Evolutionary conservation across 2,888 invertebrate genomes (phyloP).

Genomic region (Drosophila neonasuta): DNA sequence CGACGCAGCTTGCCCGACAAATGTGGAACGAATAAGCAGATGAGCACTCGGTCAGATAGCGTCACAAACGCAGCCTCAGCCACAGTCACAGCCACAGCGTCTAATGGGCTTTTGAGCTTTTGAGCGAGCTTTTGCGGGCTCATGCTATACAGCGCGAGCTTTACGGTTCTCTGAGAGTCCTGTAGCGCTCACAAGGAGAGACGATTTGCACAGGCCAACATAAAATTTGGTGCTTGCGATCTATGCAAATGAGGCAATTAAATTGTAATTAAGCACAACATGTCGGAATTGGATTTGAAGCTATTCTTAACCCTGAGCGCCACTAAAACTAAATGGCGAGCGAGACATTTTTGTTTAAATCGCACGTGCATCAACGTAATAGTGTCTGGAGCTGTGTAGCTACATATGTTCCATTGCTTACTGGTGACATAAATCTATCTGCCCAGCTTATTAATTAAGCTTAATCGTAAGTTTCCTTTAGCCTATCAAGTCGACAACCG

Average conservation of each 20-base stretch:
- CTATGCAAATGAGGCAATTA: conserved; percentile 34
- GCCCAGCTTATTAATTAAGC: conserved; percentile 70
- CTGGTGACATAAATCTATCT: conserved; percentile 51
- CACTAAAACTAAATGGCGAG: conserved; percentile 17
- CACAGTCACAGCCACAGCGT: background rate
- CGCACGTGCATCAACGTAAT: conserved; percentile 37
- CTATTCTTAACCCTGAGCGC: conserved; percentile 34
- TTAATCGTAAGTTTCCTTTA: conserved; percentile 72
- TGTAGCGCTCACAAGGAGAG: conserved; percentile 4
- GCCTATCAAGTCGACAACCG: conserved; percentile 43
- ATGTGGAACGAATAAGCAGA: conserved; percentile 62
- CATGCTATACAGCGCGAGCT: background rate
- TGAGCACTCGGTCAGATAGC: conserved; percentile 28
- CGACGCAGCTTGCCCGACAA: conserved; percentile 57
- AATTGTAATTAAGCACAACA: conserved; percentile 26
- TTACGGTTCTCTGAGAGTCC: conserved; percentile 14
- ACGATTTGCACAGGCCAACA: conserved; percentile 7
- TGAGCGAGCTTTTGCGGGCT: background rate
- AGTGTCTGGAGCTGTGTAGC: conserved; percentile 2
- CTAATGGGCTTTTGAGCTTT: conserved; percentile 9
- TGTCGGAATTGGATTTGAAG: background rate
- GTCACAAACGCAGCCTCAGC: conserved; percentile 14
- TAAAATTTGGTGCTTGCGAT: background rate
- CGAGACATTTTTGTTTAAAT: conserved; percentile 12
- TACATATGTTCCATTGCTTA: conserved; percentile 18